Evolutionary conservation across 2,113 vertebrate species (phyloP).

Genomic region (Eulemur macaco): DNA sequence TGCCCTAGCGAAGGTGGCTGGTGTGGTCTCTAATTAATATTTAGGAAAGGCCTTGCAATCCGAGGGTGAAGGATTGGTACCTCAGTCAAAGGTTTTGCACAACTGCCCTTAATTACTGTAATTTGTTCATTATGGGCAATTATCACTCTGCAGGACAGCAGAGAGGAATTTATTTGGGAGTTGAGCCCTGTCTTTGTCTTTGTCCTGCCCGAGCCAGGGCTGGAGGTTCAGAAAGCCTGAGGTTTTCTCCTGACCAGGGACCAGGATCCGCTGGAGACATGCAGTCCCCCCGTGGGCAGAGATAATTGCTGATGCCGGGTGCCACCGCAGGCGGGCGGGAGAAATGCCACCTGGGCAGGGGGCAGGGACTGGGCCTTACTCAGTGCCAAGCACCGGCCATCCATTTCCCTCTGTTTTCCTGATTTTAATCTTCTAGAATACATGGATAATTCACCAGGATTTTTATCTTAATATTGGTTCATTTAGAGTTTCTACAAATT

Average conservation of each 20-base stretch:
- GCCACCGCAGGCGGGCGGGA: rapidly evolving
- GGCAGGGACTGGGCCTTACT: rapidly evolving
- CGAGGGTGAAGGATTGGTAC: neutral
- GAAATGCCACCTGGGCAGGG: rapidly evolving
- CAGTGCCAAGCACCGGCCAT: rapidly evolving
- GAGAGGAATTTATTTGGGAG: neutral
- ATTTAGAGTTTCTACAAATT: rapidly evolving
- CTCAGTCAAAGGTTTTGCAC: neutral
- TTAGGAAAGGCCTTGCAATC: neutral
- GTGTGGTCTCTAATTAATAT: constrained; percentile 24
- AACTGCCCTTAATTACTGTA: constrained; percentile 35
- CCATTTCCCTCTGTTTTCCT: neutral
- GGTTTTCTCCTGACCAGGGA: neutral
- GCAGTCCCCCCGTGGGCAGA: rapidly evolving
- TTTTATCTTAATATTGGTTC: neutral
- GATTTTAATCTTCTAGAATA: neutral
- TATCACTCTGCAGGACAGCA: neutral
- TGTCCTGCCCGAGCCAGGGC: neutral
- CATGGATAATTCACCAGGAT: neutral
- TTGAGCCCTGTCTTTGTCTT: rapidly evolving
- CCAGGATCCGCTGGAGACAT: neutral
- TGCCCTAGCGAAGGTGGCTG: neutral
- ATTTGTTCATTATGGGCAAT: constrained; percentile 32
- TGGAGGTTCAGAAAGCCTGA: neutral
- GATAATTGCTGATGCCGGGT: neutral